Evolutionary conservation across 2,113 vertebrate species (phyloP).

Genomic region (Dryoscopus gambensis): DNA sequence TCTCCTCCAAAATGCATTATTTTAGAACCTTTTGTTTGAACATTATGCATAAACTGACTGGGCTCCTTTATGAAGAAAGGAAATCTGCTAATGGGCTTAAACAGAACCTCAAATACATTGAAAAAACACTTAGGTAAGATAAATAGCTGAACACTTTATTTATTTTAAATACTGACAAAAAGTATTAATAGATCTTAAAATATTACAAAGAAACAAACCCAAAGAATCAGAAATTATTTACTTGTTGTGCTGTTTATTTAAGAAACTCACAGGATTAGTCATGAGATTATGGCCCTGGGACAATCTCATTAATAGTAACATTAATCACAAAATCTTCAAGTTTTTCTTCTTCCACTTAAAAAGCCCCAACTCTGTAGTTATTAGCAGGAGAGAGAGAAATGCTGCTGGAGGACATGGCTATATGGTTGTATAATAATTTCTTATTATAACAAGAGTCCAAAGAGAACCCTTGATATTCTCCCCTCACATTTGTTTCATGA

Average conservation of each 20-base stretch:
- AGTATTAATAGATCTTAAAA: neutral
- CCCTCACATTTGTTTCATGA: conserved; percentile 6
- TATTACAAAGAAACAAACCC: neutral
- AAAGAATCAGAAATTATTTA: neutral
- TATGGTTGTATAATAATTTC: neutral
- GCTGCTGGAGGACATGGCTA: neutral
- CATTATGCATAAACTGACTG: neutral
- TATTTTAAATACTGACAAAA: neutral
- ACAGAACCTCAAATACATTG: neutral
- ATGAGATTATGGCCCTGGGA: neutral
- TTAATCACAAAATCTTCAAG: neutral
- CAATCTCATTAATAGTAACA: neutral
- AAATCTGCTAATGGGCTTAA: neutral
- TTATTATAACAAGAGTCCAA: neutral
- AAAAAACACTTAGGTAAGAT: neutral
- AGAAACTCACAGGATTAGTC: neutral
- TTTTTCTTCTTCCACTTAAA: neutral
- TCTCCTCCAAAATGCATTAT: neutral
- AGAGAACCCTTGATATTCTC: neutral
- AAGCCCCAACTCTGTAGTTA: neutral
- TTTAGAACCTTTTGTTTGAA: neutral
- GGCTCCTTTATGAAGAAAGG: neutral
- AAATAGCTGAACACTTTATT: neutral
- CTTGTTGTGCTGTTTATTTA: neutral
- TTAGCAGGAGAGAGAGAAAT: neutral